Base-by-base conservation (phyloP, 2,113 vertebrate genomes). In the Panurus biarmicus region DNA sequence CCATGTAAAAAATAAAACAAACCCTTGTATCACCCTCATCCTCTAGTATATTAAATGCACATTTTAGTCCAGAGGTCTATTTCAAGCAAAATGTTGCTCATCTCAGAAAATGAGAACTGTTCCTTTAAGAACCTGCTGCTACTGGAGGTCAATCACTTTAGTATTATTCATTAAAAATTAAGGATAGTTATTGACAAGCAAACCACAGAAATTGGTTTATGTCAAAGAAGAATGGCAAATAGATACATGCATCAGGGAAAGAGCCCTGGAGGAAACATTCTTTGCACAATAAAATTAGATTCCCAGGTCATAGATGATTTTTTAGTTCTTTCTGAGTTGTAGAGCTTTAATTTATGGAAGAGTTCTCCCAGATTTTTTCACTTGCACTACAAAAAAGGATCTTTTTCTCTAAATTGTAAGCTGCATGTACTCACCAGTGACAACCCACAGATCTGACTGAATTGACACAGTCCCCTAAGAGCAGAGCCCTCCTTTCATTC, bases 201-300 rank as follows among this genome's bases (percentile, higher is more conserved):
- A 94, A 69, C 58, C 85, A 75, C 57, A 81, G 76, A 81, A 78
- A 82, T 45, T 73, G 69, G 77, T 82, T 90, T 92, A 64, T 76
- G 73, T 65, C 74, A 79, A 94, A 75, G 82, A 85, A 91, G 57
- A 84, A 83, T 72, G 35, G 67, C 67, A 92, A 87, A 85, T 74
- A 82, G 89, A 94, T 66, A 70, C 38, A 51, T 38, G 23, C 29
- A 83, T 44, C 33, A 51, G 44, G 36, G 80, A 88, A 81, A 72
- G 33, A 85, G 21, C 69, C 66, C 57, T 70, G 50, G 42, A 92
- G 86, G 66, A 89, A 85, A 85, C 67, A 18, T 36, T 85, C 79
- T 91, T 85, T 87, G 73, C 45, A 60, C 79, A 96, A 71, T 84
- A 87, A 93, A 96, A 96, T 79, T 73, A 87, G 75, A 95, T 91